A percentile compares a stretch with the other conserved stretches of the same genome.
Evolutionary conservation across 2,888 invertebrate genomes (phyloP).

Genomic region (Cremastobaeus sp.): DNA sequence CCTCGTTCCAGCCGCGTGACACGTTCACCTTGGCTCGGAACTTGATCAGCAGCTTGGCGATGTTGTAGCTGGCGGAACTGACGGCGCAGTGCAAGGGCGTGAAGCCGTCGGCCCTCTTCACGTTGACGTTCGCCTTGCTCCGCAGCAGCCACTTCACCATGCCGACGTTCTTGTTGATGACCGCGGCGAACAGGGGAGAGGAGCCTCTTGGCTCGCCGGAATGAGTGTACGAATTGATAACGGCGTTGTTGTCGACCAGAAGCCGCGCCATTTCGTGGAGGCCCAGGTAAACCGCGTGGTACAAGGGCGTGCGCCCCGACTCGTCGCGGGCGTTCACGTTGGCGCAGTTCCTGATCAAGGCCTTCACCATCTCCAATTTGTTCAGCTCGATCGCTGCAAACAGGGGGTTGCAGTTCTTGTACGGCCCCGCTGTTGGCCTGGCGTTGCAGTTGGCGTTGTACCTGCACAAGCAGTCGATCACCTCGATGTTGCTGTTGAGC

Average conservation of each 20-base stretch:
- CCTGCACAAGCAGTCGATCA: constrained; percentile 19
- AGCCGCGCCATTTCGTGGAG: constrained; percentile 10
- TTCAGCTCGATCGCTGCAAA: constrained; percentile 38
- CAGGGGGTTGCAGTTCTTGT: constrained; percentile 15
- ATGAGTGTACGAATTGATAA: constrained; percentile 7
- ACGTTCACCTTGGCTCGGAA: constrained; percentile 24
- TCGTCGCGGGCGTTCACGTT: constrained; percentile 20
- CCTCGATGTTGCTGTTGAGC: constrained; percentile 13
- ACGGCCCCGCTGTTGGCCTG: constrained; percentile 18
- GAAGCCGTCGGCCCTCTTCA: constrained; percentile 11
- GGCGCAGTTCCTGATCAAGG: constrained; percentile 2
- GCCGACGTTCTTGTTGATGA: constrained; percentile 20
- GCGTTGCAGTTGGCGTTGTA: constrained; percentile 24
- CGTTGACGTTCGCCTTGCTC: constrained; percentile 24
- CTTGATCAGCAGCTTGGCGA: constrained; percentile 29
- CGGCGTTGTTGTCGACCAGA: constrained; percentile 9
- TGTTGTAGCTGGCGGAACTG: constrained; percentile 5
- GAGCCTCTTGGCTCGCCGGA: constrained; percentile 18
- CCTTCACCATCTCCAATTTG: constrained; percentile 14
- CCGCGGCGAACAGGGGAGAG: constrained; percentile 21
- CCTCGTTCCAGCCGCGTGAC: background rate
- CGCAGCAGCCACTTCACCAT: constrained; percentile 40
- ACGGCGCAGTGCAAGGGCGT: constrained; percentile 35
- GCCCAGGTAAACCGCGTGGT: constrained; percentile 23
- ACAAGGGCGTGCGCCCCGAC: constrained; percentile 10